phyloP scores from a whole-genome alignment of 2,113 vertebrate genomes.

The Bos indicus region DNA sequence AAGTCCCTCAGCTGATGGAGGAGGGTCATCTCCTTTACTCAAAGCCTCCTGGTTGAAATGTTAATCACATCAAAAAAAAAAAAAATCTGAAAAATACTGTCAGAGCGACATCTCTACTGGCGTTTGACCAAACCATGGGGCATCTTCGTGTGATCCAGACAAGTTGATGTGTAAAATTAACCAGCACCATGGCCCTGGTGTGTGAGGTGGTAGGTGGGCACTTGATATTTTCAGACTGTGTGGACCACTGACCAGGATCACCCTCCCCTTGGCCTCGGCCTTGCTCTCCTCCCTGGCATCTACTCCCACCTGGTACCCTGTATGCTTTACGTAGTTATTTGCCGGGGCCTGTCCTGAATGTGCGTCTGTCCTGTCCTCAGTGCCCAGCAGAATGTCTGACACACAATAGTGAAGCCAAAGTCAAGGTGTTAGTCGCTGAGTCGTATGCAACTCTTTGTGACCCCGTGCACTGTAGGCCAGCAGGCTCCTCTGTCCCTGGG shows the following conservation, averaged over 20 bases:
- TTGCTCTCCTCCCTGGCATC: background rate
- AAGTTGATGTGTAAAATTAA: background rate
- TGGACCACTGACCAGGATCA: accelerated
- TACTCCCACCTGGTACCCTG: accelerated
- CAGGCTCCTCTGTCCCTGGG: background rate
- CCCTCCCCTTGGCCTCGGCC: background rate
- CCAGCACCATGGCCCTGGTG: background rate
- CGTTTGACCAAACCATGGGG: background rate
- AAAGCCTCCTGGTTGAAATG: background rate
- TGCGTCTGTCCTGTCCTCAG: background rate
- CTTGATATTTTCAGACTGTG: accelerated
- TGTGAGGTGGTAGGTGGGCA: background rate
- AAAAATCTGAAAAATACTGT: background rate
- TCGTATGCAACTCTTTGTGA: background rate
- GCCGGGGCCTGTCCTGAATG: background rate
- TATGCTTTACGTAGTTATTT: background rate
- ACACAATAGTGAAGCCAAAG: background rate
- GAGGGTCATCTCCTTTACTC: background rate
- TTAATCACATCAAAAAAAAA: background rate
- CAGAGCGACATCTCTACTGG: too few species aligned
- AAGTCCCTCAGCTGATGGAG: background rate
- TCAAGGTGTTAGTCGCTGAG: background rate
- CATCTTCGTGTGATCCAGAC: too few species aligned
- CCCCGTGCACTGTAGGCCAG: background rate
- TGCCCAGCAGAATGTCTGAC: background rate